Evolutionary conservation across 2,113 vertebrate species (phyloP), one percentile per base, ranked within the genome.

Genomic region (Cervus canadensis): DNA sequence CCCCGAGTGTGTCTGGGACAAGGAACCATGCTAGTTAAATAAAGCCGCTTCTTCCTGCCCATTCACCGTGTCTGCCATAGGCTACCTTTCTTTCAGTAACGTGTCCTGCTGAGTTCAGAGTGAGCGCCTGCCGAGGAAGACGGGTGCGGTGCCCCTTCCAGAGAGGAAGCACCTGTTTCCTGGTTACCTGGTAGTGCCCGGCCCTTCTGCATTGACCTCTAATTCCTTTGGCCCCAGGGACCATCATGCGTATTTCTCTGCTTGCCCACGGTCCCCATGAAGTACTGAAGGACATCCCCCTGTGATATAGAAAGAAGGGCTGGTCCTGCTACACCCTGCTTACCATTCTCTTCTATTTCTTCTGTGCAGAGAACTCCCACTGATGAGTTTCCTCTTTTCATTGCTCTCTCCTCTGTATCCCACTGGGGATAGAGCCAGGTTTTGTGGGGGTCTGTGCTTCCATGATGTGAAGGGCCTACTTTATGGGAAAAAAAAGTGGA

Each of bases 131-230:
- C 67, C 7, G 36, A 21, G 78, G 89, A 71, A 79, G 79, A 54
- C 0, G 19, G 81, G 79, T 12, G 67, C 2, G 28, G 93, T 16
- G 40, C 40, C 16, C 76, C 88, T 93, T 86, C 50, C 76, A 23
- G 17, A 83, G 56, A 89, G 97, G 98, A 98, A 98, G 67, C 97
- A 96, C 86, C 98, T 97, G 97, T 50, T 97, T 98, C 97, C 97
- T 57, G 56, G n/a, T 85, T 89, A 96, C 89, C 91, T 95, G 91
- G 71, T 33, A 60, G 52, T 0, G 0, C 40, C 74, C 2, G 6
- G 62, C 82, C 82, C 83, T 96, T 78, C 43, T 45, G 2, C 30
- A 19, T 30, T 15, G 36, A 67, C 23, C 57, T 45, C 52, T 28
- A 93, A 33, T 48, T 91, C 54, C 30, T 33, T 40, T 17, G 50